Conservation (phyloP, 2,113 vertebrate genomes). For the Ceratotherium simum region DNA sequence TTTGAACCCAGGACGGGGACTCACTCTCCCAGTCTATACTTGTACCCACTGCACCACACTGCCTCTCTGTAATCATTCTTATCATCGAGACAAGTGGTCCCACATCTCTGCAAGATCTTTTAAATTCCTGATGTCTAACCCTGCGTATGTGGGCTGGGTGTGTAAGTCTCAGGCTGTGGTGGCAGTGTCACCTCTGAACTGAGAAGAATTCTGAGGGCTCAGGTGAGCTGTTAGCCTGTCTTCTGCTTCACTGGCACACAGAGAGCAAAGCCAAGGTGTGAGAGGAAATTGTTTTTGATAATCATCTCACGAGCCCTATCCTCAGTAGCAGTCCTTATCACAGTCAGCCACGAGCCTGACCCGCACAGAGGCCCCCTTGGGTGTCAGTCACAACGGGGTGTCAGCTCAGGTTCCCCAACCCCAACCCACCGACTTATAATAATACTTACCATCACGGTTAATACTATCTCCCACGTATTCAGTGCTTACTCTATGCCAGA, state of each 20-base stretch:
- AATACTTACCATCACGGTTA: rapidly evolving
- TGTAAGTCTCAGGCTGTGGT: not conserved
- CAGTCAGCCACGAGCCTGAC: not conserved
- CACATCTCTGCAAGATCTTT: not conserved
- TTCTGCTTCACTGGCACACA: not conserved
- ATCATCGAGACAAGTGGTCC: rapidly evolving
- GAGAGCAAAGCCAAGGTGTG: not conserved
- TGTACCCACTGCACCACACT: rapidly evolving
- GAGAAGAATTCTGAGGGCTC: not conserved
- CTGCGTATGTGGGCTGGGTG: not conserved
- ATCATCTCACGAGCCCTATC: not conserved
- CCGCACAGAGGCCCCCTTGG: not conserved
- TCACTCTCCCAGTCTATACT: too few species aligned
- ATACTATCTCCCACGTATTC: rapidly evolving
- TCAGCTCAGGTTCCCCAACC: not conserved
- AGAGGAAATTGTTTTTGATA: not conserved
- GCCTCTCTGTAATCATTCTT: too few species aligned
- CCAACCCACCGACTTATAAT: not conserved
- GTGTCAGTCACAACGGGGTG: rapidly evolving
- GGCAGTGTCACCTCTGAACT: not conserved
- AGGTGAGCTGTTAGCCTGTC: not conserved
- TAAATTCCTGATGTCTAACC: not conserved
- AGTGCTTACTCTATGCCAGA: not conserved
- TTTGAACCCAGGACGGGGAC: not conserved
- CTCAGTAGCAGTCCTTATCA: not conserved